Base-by-base conservation (phyloP, 2,113 vertebrate genomes). In the Gobio gobio region DNA sequence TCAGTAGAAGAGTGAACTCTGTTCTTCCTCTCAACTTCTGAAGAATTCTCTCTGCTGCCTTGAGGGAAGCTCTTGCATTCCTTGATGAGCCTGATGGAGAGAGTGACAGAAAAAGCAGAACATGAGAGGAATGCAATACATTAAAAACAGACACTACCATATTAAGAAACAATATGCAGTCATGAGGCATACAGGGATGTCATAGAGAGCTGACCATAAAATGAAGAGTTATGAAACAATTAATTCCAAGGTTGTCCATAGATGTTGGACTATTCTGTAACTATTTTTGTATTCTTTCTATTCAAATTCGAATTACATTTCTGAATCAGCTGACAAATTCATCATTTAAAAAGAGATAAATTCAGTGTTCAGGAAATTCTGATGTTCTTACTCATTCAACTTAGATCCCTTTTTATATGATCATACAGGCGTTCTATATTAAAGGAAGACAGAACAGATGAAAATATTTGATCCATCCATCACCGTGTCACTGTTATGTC, bases 1-100 rank as follows among this genome's bases (percentile, higher is more conserved):
- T 96, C 85, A 94, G 93, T 87, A 97, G 90, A 85, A 97, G 86
- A 56, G 96, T 96, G 87, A 97, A 96, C 92, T 97, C 96, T 76
- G 91, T 90, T 90, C 95, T 96, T 92, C 96, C 94, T 89, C 94
- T 95, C 93, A 97, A 89, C 89, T 96, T 97, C 93, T 95, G 94
- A 89, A 96, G 92, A 92, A 96, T 92, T 0, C 89, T 88, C 91
- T 96, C 95, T 36, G 95, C 94, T 86, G 92, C 93, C 86, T 93
- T 92, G 73, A 93, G 87, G 79, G 95, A 93, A 20, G 95, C 95
- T 87, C 95, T 96, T 78, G 96, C 91, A 91, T 89, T 96, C 92
- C 96, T 95, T 89, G 93, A 93, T 82, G 91, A 91, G 92, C 95
- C 96, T 97, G 88, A 58, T 20, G 74, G 26, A 77, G 43, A 68